These are phyloP conservation scores for Cephus pygmeus DNA, from an alignment of 2,888 invertebrate genomes.

Conservation along the genomic window DNA sequence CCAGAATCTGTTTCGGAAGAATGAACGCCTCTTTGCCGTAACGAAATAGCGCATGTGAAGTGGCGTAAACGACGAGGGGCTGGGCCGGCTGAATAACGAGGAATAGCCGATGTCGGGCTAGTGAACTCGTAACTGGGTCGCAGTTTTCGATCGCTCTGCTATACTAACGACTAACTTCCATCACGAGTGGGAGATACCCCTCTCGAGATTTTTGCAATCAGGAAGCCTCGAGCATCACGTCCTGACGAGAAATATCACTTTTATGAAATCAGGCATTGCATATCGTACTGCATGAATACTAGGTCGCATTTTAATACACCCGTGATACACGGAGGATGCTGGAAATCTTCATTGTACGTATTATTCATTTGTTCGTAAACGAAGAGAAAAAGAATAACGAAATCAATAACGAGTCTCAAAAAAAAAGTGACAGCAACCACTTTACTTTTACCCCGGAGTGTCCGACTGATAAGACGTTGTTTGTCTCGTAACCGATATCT, in stretches of 20 bases:
- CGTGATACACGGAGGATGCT: not conserved
- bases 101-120: slow-evolving; percentile 23
- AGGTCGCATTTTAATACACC: not conserved
- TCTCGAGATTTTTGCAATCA: not conserved
- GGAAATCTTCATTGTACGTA: not conserved
- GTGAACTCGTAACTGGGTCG: slow-evolving; percentile 47
- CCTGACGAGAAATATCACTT: not conserved
- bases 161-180: not conserved
- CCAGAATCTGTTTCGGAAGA: not conserved
- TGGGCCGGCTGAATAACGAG: slow-evolving; percentile 10
- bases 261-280: not conserved
- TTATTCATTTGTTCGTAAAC: not conserved
- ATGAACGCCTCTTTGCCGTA: not conserved
- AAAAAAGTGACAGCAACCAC: not conserved
- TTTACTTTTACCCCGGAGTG: not conserved
- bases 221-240: slow-evolving; percentile 14
- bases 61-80: not conserved
- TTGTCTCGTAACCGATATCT: slow-evolving; percentile 2
- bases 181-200: not conserved
- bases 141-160: slow-evolving; percentile 26
- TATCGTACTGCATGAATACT: not conserved
- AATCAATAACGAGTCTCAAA: not conserved
- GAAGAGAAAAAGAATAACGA: not conserved
- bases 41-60: not conserved
- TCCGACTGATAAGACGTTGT: not conserved